Conservation (phyloP, 2,113 vertebrate species). For the Papio anubis region DNA sequence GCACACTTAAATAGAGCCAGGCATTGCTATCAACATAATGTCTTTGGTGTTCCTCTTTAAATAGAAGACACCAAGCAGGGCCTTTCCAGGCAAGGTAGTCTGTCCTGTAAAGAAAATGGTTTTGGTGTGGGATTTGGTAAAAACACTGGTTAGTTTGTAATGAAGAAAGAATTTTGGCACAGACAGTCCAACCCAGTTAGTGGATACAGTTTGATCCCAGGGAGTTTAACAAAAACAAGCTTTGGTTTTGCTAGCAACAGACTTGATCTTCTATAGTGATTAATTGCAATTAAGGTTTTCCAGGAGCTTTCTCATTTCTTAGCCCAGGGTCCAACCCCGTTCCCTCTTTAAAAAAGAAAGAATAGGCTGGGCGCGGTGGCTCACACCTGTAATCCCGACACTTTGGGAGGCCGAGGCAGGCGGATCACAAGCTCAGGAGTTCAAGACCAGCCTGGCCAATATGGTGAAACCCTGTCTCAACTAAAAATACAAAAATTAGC, state of each 20-base stretch:
- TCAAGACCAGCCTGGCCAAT: no score
- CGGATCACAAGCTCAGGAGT: no score
- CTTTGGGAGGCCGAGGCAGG: no score
- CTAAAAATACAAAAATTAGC: no score
- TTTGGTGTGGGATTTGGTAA: not conserved
- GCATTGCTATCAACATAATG: not conserved
- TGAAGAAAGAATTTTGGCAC: not conserved
- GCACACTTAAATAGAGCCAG: not conserved
- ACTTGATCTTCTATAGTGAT: not conserved
- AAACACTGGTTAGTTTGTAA: not conserved
- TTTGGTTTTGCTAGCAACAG: slow-evolving; percentile 2
- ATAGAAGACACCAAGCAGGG: not conserved
- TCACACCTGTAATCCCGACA: no score
- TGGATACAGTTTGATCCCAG: not conserved
- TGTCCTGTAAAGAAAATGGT: not conserved
- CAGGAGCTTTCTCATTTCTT: slow-evolving; percentile 37
- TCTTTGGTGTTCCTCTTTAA: not conserved
- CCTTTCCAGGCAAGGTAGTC: not conserved
- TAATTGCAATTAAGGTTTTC: not conserved
- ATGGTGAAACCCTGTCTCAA: no score
- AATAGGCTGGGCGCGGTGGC: not conserved
- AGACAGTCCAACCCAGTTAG: not conserved
- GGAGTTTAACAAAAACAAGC: slow-evolving; percentile 1
- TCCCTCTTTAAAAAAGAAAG: not conserved
- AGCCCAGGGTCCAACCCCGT: not conserved